Conservation (phyloP, 2,797 vertebrate species). For the Adelosebastes latens region DNA sequence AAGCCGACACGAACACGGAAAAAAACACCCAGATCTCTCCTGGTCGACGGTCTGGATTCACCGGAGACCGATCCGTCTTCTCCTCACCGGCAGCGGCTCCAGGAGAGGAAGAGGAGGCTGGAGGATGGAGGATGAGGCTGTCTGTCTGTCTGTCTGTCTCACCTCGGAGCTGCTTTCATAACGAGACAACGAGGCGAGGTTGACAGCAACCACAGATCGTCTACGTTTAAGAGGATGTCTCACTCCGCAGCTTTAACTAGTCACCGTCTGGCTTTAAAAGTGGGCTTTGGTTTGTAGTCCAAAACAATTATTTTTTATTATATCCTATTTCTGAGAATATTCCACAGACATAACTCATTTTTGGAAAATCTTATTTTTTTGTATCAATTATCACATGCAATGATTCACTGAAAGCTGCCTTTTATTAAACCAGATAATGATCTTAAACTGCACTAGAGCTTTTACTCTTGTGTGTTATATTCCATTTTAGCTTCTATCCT, state of each 20-base stretch:
- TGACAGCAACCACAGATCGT: conserved; percentile 53
- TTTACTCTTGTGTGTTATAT: too few species aligned
- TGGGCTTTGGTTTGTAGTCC: background rate
- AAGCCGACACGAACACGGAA: conserved; percentile 48
- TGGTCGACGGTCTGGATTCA: background rate
- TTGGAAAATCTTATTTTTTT: background rate
- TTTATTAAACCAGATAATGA: too few species aligned
- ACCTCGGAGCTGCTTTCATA: background rate
- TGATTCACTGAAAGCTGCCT: background rate
- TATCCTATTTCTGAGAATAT: background rate
- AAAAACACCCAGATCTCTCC: background rate
- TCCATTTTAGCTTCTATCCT: too few species aligned
- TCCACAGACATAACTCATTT: background rate
- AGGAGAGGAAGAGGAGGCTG: conserved; percentile 16
- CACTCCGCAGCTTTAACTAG: conserved; percentile 20
- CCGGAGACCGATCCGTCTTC: background rate
- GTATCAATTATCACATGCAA: background rate
- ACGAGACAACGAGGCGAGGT: conserved; percentile 47
- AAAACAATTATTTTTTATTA: background rate
- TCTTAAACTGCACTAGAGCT: too few species aligned
- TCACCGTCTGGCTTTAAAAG: background rate
- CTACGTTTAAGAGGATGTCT: rapidly evolving
- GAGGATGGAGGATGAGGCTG: background rate
- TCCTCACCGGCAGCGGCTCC: background rate
- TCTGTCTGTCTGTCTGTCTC: background rate